These are phyloP conservation scores for Xerus inauris DNA, from an alignment of 2,113 vertebrate species.

Conservation along the genomic window DNA sequence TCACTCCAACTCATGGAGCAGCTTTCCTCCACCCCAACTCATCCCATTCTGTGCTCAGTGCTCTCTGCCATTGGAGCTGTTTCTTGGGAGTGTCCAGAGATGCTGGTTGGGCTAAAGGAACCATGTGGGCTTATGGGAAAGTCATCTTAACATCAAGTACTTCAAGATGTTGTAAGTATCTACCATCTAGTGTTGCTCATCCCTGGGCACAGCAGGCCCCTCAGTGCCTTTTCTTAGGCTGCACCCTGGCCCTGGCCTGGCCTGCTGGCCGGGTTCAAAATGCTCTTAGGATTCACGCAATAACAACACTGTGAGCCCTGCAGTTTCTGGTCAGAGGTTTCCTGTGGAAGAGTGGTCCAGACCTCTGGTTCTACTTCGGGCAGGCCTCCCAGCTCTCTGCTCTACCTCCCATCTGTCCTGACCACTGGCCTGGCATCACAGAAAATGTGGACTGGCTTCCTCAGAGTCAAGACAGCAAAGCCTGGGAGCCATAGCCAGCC, in stretches of 20 bases:
- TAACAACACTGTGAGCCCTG: background rate
- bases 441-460: background rate
- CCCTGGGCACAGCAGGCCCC: background rate
- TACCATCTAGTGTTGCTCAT: background rate
- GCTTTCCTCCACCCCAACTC: too few relatives aligned
- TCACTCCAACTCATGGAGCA: rapidly evolving
- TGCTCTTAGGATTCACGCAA: background rate
- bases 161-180: too few relatives aligned
- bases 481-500: background rate
- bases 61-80: rapidly evolving
- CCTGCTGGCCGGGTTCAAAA: background rate
- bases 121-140: background rate
- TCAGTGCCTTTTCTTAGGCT: background rate
- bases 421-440: background rate
- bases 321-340: background rate
- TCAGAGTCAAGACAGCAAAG: background rate
- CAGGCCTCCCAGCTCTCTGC: background rate
- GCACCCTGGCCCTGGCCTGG: rapidly evolving
- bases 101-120: background rate
- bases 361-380: background rate
- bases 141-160: background rate
- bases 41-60: too few relatives aligned
- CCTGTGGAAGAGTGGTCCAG: background rate
- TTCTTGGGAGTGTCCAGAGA: background rate
- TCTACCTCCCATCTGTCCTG: background rate